These are phyloP conservation scores for Diarsia mendica DNA, from an alignment of 2,888 invertebrate genomes.

Conservation along the genomic window DNA sequence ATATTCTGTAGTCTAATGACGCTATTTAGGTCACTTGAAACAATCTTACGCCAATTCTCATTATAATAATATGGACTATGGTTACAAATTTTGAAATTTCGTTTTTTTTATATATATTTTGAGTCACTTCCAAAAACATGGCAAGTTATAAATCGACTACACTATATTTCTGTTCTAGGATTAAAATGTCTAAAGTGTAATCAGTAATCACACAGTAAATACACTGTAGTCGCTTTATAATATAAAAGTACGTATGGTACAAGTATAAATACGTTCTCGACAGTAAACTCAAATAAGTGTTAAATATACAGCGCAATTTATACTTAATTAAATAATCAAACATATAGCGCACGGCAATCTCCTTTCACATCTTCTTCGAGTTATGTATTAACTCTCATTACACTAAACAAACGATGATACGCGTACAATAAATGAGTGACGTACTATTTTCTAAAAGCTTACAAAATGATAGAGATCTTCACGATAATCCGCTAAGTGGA, in stretches of 20 bases:
- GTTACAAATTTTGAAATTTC: conserved; percentile 79
- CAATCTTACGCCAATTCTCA: conserved; percentile 81
- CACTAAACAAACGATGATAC: conserved; percentile 69
- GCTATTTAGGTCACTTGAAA: conserved; percentile 85
- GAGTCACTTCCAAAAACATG: conserved; percentile 52
- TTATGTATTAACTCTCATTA: conserved; percentile 62
- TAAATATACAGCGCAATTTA: conserved; percentile 45
- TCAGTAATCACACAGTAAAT: conserved; percentile 35
- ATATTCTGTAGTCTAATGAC: conserved; percentile 86
- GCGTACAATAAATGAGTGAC: conserved; percentile 74
- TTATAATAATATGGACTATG: conserved; percentile 81
- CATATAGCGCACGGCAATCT: conserved; percentile 35
- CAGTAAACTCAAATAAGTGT: conserved; percentile 44
- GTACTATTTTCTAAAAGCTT: conserved; percentile 74
- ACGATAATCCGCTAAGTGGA: conserved; percentile 82
- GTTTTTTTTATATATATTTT: conserved; percentile 45
- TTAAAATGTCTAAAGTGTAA: conserved; percentile 28
- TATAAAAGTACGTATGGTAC: conserved; percentile 32
- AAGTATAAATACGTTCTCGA: conserved; percentile 36
- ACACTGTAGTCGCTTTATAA: conserved; percentile 58
- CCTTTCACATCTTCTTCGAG: conserved; percentile 42
- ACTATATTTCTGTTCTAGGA: conserved; percentile 19
- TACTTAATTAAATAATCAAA: conserved; percentile 51
- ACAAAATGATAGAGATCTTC: conserved; percentile 81
- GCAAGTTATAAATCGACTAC: conserved; percentile 54